Percentiles rank a stretch among this genome's conserved stretches.
These are phyloP conservation scores for Geodia barretti DNA, from an alignment of 37 sponge, comb jelly and placozoan genomes.

Conservation along the genomic window DNA sequence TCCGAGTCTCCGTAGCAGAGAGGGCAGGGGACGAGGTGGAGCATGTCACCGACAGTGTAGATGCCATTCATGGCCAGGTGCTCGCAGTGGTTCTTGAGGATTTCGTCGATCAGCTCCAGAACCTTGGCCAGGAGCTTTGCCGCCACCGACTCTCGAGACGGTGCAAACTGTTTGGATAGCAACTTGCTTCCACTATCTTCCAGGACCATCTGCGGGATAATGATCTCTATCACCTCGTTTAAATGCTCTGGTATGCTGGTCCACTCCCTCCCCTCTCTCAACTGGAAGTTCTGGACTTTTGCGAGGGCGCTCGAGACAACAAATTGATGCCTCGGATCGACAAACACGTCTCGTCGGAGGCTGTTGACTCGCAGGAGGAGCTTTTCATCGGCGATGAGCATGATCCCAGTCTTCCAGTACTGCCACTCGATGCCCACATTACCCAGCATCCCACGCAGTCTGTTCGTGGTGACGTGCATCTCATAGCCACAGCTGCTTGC, in stretches of 20 bases:
- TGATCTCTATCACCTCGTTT: constrained; percentile 50
- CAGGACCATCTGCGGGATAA: constrained; percentile 35
- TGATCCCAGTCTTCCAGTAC: constrained; percentile 82
- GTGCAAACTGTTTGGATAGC: neutral
- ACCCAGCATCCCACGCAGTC: constrained; percentile 32
- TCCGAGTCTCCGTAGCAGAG: constrained; percentile 57
- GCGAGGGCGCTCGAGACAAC: neutral
- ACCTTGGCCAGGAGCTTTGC: constrained; percentile 44
- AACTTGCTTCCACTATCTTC: neutral
- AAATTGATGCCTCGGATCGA: constrained; percentile 12
- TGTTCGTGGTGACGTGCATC: constrained; percentile 10
- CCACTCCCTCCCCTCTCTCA: constrained; percentile 9
- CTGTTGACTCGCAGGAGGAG: constrained; percentile 53
- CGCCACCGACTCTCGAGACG: neutral
- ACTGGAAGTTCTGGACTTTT: constrained; percentile 14
- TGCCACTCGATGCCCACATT: constrained; percentile 33
- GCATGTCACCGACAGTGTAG: constrained; percentile 32
- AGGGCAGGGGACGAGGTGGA: constrained; percentile 59
- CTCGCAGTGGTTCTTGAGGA: constrained; percentile 69
- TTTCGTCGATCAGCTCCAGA: constrained; percentile 58
- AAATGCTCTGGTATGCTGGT: constrained; percentile 13
- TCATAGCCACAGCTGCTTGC: neutral
- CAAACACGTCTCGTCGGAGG: constrained; percentile 31
- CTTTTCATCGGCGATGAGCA: constrained; percentile 41
- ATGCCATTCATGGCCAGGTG: constrained; percentile 39